phyloP scores from a whole-genome alignment of 2,888 invertebrate species.

The Rotaria magnacalcarata region DNA sequence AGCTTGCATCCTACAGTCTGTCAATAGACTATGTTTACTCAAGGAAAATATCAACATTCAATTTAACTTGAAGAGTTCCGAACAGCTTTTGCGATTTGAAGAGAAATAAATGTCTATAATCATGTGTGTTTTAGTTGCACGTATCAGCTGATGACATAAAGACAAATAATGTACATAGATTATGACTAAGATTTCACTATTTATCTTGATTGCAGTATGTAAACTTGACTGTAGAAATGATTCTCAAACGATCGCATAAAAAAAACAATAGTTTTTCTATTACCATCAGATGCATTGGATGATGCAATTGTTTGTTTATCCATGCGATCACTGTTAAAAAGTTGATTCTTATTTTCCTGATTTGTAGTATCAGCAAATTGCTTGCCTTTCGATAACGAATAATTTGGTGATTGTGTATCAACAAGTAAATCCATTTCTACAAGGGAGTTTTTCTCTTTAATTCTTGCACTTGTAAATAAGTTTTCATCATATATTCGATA shows the following conservation, averaged over 20 bases:
- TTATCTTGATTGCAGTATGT: not conserved
- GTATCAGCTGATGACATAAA: not conserved
- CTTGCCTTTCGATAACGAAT: not conserved
- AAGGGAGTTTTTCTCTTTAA: not conserved
- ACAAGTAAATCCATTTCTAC: conserved; percentile 16
- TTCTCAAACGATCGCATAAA: too few species aligned
- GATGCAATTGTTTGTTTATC: conserved; percentile 28
- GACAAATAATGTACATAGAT: not conserved
- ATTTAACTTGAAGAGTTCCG: not conserved
- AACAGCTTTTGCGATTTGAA: not conserved
- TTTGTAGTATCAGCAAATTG: conserved; percentile 30
- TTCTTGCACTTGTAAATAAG: not conserved
- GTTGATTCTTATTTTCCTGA: not conserved
- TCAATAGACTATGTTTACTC: too few species aligned
- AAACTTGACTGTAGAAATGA: not conserved
- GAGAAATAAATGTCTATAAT: not conserved
- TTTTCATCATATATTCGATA: conserved; percentile 17
- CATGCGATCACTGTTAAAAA: conserved; percentile 15
- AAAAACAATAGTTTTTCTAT: not conserved
- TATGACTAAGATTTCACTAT: not conserved
- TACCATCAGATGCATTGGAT: not conserved
- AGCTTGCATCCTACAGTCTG: not conserved
- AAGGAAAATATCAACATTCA: too few species aligned
- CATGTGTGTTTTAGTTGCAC: too few species aligned
- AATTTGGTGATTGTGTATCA: not conserved